Conservation (phyloP, 2,888 invertebrate genomes). For the Nomada fucata region DNA sequence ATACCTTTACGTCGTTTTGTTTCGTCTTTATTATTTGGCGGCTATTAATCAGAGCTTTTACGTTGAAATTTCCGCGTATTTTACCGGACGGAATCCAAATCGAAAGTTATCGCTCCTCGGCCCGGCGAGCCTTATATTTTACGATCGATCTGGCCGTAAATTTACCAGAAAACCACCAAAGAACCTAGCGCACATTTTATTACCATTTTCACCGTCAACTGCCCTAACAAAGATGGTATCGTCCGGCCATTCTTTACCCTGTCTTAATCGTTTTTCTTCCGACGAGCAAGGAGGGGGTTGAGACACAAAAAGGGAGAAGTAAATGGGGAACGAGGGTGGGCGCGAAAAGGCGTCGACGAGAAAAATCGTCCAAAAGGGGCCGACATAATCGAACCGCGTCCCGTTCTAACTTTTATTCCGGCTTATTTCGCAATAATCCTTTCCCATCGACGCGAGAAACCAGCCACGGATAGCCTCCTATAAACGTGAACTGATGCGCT, state of each 20-base stretch:
- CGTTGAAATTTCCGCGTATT: slow-evolving; percentile 31
- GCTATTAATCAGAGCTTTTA: slow-evolving; percentile 3
- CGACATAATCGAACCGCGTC: slow-evolving; percentile 36
- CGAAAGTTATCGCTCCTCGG: slow-evolving; percentile 36
- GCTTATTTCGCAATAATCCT: slow-evolving; percentile 46
- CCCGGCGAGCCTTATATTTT: slow-evolving; percentile 54
- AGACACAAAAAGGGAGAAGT: neutral
- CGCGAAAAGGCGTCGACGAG: neutral
- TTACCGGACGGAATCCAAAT: slow-evolving; percentile 43
- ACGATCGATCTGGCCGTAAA: slow-evolving; percentile 65
- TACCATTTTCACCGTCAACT: slow-evolving; percentile 36
- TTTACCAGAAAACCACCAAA: slow-evolving; percentile 46
- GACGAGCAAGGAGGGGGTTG: neutral
- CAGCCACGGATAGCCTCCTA: slow-evolving; percentile 12
- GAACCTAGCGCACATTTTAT: slow-evolving; percentile 49
- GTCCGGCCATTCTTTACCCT: slow-evolving; percentile 31
- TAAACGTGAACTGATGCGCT: slow-evolving; percentile 62
- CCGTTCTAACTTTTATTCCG: slow-evolving; percentile 28
- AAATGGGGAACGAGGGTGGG: neutral
- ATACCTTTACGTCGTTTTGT: neutral
- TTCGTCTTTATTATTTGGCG: neutral
- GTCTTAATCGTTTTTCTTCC: slow-evolving; percentile 16
- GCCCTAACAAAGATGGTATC: slow-evolving; percentile 50
- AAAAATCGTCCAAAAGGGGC: slow-evolving; percentile 33
- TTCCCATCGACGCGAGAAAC: slow-evolving; percentile 11